A percentile compares a stretch with the other conserved stretches of the same genome.
These are phyloP conservation scores for Odontocolon sp. DNA, from an alignment of 2,888 invertebrate genomes.

Conservation along the genomic window DNA sequence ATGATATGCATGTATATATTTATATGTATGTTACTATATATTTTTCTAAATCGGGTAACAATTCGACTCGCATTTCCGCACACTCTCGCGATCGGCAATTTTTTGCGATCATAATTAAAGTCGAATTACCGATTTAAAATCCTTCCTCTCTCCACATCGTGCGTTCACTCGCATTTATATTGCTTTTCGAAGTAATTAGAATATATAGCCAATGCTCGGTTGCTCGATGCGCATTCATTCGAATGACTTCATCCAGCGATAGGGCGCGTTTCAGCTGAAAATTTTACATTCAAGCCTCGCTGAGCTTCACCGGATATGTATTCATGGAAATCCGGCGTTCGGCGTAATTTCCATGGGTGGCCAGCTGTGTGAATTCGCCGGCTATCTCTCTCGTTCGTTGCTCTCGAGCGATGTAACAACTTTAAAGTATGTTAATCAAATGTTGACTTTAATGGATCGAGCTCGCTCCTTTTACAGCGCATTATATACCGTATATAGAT, in stretches of 20 bases:
- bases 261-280: background rate
- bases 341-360: background rate
- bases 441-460: conserved; percentile 9
- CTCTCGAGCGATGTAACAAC: background rate
- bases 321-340: background rate
- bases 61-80: too few relatives aligned
- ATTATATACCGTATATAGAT: background rate
- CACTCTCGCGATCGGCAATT: too few relatives aligned
- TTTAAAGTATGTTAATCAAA: conserved; percentile 24
- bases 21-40: too few relatives aligned
- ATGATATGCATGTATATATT: too few relatives aligned
- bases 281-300: conserved; percentile 13
- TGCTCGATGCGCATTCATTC: background rate
- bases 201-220: background rate
- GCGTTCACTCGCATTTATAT: background rate
- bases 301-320: background rate
- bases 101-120: too few relatives aligned
- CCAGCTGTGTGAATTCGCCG: background rate
- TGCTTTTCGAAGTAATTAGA: background rate
- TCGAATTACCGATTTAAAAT: too few relatives aligned
- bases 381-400: background rate
- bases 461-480: background rate
- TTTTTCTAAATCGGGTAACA: too few relatives aligned
- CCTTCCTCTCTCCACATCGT: too few relatives aligned
- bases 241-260: background rate